These are phyloP conservation scores for Scolopax rusticola DNA, from an alignment of 2,797 vertebrate genomes.

Conservation along the genomic window DNA sequence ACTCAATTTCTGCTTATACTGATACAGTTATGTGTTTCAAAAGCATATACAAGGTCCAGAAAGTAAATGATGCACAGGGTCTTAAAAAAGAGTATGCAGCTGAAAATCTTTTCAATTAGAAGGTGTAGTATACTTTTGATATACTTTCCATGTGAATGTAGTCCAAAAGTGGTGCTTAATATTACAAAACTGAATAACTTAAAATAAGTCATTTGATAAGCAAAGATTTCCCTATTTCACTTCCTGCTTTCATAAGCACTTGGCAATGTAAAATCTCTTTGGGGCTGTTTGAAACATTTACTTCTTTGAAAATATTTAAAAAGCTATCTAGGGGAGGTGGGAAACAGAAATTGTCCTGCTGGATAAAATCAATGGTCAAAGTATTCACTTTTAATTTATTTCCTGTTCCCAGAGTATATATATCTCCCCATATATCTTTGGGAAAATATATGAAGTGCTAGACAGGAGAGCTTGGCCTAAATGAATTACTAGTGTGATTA, in stretches of 20 bases:
- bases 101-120: neutral
- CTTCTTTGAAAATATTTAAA: neutral
- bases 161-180: neutral
- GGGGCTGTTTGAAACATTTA: neutral
- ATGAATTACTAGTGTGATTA: neutral
- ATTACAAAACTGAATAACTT: neutral
- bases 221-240: conserved; percentile 20
- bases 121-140: neutral
- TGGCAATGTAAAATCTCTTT: neutral
- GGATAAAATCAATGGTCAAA: neutral
- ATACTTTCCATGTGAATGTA: neutral
- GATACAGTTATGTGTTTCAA: neutral
- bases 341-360: neutral
- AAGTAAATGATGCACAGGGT: neutral
- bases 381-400: neutral
- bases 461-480: neutral
- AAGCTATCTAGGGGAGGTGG: neutral
- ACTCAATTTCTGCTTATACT: neutral
- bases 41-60: neutral
- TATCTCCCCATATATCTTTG: neutral
- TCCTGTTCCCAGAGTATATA: neutral
- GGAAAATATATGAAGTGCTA: neutral
- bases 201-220: neutral
- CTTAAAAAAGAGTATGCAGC: neutral
- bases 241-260: neutral